phyloP scores from a whole-genome alignment of 2,113 vertebrate species.

The Rhodinocichla rosea region DNA sequence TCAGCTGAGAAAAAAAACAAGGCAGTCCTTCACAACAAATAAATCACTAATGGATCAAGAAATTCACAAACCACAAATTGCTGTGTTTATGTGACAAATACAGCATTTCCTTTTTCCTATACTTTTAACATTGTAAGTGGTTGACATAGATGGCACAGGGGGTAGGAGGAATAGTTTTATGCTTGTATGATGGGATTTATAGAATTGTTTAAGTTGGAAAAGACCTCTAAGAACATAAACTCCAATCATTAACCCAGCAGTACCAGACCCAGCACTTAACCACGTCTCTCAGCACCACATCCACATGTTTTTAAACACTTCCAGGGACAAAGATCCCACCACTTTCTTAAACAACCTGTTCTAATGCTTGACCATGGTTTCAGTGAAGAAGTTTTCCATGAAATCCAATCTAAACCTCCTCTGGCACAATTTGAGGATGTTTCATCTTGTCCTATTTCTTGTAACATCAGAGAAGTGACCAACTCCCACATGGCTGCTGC shows the following conservation, averaged over 20 bases:
- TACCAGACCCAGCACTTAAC: neutral
- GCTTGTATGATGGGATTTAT: neutral
- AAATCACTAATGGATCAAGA: neutral
- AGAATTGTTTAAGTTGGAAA: neutral
- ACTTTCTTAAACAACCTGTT: neutral
- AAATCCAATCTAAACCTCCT: neutral
- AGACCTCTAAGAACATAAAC: neutral
- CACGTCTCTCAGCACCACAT: neutral
- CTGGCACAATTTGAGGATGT: neutral
- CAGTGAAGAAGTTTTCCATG: neutral
- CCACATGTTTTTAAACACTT: neutral
- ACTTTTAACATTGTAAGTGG: neutral
- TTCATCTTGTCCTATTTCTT: neutral
- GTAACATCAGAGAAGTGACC: neutral
- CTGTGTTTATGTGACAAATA: neutral
- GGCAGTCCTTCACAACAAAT: neutral
- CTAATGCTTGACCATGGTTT: neutral
- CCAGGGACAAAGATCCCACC: neutral
- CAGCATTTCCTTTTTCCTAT: neutral
- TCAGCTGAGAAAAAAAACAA: neutral
- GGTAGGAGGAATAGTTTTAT: neutral
- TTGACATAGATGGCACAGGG: rapidly evolving
- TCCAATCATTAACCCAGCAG: neutral
- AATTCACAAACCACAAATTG: neutral
- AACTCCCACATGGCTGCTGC: neutral